Percentiles rank a stretch among this genome's conserved stretches.
Evolutionary conservation across 2,888 invertebrate species (phyloP).

Genomic region (Plebejus anna): DNA sequence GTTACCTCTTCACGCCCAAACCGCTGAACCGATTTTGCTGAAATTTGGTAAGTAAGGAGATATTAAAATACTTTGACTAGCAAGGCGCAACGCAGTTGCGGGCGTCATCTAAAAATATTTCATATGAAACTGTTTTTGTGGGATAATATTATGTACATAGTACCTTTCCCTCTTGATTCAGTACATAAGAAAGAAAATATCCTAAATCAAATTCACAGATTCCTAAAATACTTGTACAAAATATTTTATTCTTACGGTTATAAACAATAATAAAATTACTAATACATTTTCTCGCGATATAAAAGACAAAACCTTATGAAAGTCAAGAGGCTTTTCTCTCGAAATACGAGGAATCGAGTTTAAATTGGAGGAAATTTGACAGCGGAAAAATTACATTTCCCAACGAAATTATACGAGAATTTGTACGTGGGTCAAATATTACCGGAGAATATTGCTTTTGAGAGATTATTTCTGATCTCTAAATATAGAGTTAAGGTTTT

Average conservation of each 20-base stretch:
- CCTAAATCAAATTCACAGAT: too few species aligned
- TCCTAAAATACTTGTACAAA: not conserved
- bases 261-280: not conserved
- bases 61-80: too few species aligned
- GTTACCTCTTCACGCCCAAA: too few species aligned
- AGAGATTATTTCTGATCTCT: not conserved
- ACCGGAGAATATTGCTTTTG: not conserved
- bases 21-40: too few species aligned
- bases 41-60: too few species aligned
- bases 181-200: too few species aligned
- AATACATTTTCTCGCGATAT: not conserved
- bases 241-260: not conserved
- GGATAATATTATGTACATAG: too few species aligned
- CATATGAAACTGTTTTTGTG: too few species aligned
- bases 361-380: slow-evolving; percentile 7
- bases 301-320: not conserved
- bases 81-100: too few species aligned
- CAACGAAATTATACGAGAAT: not conserved
- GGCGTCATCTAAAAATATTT: too few species aligned
- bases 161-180: too few species aligned
- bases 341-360: not conserved
- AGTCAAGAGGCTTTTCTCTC: not conserved
- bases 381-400: slow-evolving; percentile 12
- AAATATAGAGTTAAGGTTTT: not conserved
- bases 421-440: slow-evolving; percentile 1